Evolutionary conservation across 2,113 vertebrate genomes (phyloP).

Genomic region (Ailuropoda melanoleuca): DNA sequence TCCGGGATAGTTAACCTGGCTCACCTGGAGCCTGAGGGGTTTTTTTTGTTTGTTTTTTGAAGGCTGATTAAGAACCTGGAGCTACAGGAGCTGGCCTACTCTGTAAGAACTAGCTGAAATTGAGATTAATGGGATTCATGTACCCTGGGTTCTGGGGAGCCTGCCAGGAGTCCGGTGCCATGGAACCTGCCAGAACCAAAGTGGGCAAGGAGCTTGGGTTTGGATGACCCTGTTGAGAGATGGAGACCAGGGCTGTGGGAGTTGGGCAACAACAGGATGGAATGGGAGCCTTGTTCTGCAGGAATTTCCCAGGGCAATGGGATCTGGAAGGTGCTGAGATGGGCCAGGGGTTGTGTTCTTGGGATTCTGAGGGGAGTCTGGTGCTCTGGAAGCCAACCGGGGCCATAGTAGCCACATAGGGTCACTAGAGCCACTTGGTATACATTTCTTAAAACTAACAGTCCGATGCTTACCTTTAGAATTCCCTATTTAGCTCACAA

Average conservation of each 20-base stretch:
- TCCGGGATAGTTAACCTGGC: not conserved
- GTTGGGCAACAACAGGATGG: not conserved
- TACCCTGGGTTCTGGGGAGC: not conserved
- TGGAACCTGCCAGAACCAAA: not conserved
- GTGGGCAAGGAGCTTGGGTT: too few relatives aligned
- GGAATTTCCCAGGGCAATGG: not conserved
- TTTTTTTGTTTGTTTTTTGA: not conserved
- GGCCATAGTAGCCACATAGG: not conserved
- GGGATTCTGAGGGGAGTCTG: not conserved
- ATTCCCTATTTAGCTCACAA: not conserved
- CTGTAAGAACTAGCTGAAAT: not conserved
- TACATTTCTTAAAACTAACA: not conserved
- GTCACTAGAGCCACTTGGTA: not conserved
- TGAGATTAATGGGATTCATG: not conserved
- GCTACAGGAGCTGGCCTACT: not conserved
- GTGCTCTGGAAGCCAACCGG: not conserved
- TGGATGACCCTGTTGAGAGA: not conserved
- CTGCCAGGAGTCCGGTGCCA: not conserved
- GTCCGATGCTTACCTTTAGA: not conserved
- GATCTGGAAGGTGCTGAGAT: not conserved
- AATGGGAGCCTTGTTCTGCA: not conserved
- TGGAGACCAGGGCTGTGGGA: not conserved
- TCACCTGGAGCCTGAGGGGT: not conserved
- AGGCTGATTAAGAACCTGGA: not conserved
- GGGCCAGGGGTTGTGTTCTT: not conserved